Evolutionary conservation across 2,113 vertebrate species (phyloP).

Genomic region (Ceratotherium simum): DNA sequence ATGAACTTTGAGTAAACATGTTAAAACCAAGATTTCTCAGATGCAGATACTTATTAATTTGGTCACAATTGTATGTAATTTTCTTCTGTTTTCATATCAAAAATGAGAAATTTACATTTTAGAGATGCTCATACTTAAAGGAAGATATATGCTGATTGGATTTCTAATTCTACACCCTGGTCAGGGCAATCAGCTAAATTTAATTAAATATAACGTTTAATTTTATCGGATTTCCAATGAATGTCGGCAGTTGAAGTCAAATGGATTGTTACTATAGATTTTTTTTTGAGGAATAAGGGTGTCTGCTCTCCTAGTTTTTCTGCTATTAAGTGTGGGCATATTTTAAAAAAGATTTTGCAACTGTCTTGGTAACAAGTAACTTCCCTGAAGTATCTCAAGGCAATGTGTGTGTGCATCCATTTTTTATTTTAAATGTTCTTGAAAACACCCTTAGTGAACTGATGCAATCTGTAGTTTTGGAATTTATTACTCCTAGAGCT

Average conservation of each 20-base stretch:
- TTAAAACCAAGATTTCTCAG: constrained; percentile 39
- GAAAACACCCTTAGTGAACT: background rate
- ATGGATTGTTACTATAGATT: constrained; percentile 68
- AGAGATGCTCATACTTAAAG: constrained; percentile 45
- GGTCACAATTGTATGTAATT: background rate
- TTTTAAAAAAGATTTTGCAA: constrained; percentile 16
- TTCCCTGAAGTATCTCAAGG: background rate
- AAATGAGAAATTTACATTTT: constrained; percentile 51
- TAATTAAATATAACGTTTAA: constrained; percentile 75
- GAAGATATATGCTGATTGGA: constrained; percentile 65
- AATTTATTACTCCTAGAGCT: background rate
- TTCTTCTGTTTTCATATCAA: constrained; percentile 55
- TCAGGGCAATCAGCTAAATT: constrained; percentile 57
- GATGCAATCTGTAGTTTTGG: background rate
- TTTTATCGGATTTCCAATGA: constrained; percentile 69
- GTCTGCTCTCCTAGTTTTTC: constrained; percentile 45
- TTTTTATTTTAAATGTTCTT: constrained; percentile 47
- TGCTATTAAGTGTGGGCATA: background rate
- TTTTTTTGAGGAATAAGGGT: background rate
- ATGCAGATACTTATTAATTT: constrained; percentile 23
- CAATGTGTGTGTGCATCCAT: background rate
- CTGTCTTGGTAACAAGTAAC: constrained; percentile 39
- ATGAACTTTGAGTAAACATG: background rate
- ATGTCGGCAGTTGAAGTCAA: constrained; percentile 59
- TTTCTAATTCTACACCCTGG: constrained; percentile 61